Evolutionary conservation across 92 coral and sea anemone species (phyloP).

Genomic region (Galaxea fascicularis): DNA sequence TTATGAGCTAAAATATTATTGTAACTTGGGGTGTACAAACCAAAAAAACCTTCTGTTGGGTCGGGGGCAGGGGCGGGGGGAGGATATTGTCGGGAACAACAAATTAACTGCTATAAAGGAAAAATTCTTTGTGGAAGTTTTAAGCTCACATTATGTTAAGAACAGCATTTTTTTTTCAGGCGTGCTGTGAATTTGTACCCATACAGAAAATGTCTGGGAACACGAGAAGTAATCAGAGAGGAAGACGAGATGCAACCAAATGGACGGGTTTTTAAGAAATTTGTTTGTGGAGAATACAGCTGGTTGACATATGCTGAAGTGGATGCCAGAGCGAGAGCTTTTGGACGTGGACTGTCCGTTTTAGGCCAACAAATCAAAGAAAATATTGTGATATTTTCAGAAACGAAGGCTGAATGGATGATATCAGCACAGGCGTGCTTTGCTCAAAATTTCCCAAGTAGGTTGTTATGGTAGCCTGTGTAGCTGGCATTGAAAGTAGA

Average conservation of each 20-base stretch:
- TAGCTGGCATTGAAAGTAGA: no score
- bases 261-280: slow-evolving; percentile 92
- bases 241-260: slow-evolving; percentile 89
- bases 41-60: no score
- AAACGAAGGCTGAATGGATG: slow-evolving; percentile 98
- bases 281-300: slow-evolving; percentile 90
- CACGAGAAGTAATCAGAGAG: slow-evolving; percentile 86
- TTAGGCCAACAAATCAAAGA: slow-evolving; percentile 87
- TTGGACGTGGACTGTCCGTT: slow-evolving; percentile 93
- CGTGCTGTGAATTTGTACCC: slow-evolving; percentile 86
- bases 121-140: not conserved
- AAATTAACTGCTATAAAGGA: no score
- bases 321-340: slow-evolving; percentile 74
- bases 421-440: slow-evolving; percentile 91
- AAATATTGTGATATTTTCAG: slow-evolving; percentile 90
- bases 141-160: not conserved
- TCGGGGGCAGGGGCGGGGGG: no score
- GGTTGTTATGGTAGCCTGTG: not conserved
- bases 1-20: no score
- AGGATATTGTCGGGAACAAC: no score
- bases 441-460: slow-evolving; percentile 93
- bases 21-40: no score
- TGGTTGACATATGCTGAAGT: slow-evolving; percentile 96
- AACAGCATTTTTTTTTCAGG: slow-evolving; percentile 45
- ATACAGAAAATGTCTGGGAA: slow-evolving; percentile 93